phyloP scores from a whole-genome alignment of 1,140 invertebrate genomes.

The Drosophila rufa region DNA sequence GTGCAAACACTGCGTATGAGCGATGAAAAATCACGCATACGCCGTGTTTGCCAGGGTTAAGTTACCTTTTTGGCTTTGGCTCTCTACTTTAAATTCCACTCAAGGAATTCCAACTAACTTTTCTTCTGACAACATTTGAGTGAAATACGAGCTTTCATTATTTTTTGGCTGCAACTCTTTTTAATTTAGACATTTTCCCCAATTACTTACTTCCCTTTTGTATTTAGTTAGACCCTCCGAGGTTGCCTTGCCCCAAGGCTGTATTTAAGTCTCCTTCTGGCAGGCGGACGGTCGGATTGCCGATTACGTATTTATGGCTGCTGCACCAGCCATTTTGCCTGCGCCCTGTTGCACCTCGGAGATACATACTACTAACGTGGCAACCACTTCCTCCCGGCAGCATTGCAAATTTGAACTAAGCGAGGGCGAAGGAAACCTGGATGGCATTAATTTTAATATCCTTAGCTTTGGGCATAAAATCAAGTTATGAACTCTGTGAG shows the following conservation, averaged over 20 bases:
- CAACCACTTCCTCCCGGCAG: not conserved
- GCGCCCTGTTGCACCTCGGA: conserved; percentile 13
- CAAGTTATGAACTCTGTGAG: conserved; percentile 27
- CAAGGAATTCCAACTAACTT: too few relatives aligned
- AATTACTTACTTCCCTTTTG: conserved; percentile 8
- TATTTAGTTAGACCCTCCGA: conserved; percentile 4
- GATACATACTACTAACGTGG: conserved; percentile 16
- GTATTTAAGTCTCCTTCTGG: conserved; percentile 5
- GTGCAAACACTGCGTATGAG: conserved; percentile 40
- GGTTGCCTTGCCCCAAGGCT: conserved; percentile 1
- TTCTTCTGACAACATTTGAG: too few relatives aligned
- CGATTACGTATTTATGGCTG: conserved; percentile 27
- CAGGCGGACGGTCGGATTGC: not conserved
- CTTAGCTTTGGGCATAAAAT: conserved; percentile 24
- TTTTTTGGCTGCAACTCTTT: conserved; percentile 4
- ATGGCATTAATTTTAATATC: conserved; percentile 31
- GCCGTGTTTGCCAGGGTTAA: conserved; percentile 16
- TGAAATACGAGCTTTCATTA: not conserved
- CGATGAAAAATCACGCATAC: conserved; percentile 52
- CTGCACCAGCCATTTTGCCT: too few relatives aligned
- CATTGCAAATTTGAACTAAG: conserved; percentile 3
- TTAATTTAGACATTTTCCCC: not conserved
- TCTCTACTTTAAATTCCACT: not conserved
- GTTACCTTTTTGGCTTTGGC: not conserved
- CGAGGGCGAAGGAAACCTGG: not conserved